phyloP scores from a whole-genome alignment of 2,888 invertebrate species.

The Rhagonycha fulva region DNA sequence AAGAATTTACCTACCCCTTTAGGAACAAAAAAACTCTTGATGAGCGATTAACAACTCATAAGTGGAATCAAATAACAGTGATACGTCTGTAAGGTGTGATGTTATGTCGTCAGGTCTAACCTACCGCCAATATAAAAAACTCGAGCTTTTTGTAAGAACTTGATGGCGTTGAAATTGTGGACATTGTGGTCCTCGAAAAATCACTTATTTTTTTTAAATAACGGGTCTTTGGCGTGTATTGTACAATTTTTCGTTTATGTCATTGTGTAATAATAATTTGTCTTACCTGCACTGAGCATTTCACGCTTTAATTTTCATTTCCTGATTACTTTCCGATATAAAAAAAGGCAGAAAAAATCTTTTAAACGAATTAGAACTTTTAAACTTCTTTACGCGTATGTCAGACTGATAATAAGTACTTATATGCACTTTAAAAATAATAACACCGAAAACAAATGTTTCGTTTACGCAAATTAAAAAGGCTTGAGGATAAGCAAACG shows the following conservation, averaged over 20 bases:
- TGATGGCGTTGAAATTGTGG: conserved; percentile 38
- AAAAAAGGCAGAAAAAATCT: neutral
- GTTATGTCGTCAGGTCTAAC: conserved; percentile 30
- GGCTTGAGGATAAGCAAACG: neutral
- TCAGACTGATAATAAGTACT: neutral
- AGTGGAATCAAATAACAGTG: conserved; percentile 50
- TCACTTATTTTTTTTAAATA: conserved; percentile 19
- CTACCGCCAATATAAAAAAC: conserved; percentile 26
- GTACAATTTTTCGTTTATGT: conserved; percentile 24
- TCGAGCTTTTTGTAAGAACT: conserved; percentile 24
- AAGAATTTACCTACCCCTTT: conserved; percentile 22
- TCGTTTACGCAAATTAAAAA: neutral
- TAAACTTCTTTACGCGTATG: neutral
- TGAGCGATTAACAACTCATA: conserved; percentile 33
- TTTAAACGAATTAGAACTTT: neutral
- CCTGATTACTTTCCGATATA: conserved; percentile 1
- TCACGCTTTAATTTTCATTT: conserved; percentile 26
- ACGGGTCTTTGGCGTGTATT: conserved; percentile 24
- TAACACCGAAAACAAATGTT: neutral
- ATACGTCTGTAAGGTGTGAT: conserved; percentile 44
- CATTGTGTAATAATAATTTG: conserved; percentile 9
- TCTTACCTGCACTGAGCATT: neutral
- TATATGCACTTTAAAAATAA: neutral
- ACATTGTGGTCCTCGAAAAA: conserved; percentile 31
- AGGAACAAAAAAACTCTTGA: conserved; percentile 21